Evolutionary conservation across 2,113 vertebrate species (phyloP), one percentile per base, ranked within the genome.

Genomic region (Collichthys lucidus): DNA sequence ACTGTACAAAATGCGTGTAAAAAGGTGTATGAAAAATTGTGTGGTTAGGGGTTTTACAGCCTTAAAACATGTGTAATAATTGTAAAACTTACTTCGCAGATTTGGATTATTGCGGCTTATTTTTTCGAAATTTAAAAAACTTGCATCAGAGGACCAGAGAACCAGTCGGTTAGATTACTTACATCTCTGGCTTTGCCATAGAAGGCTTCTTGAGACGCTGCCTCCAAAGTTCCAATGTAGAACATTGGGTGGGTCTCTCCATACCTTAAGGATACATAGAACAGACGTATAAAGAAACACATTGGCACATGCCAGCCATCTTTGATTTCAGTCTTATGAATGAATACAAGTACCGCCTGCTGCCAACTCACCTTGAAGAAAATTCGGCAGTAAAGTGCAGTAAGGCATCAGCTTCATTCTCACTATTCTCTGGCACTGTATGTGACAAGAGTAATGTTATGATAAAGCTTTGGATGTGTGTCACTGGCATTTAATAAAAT

Each of bases 141-240:
- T 11, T 4, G 46, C 68, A 46, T 46, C 16, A 62, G 46, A 70
- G 52, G 14, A 42, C 40, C 24, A 40, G 35, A 40, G 11, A 17
- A 67, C 49, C 24, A 74, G 20, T 42, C 42, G 26, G 24, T 42
- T 12, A 77, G 47, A 14, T 63, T 74, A 98, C 98, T 98, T 95
- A 99, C 98, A 95, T 99, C 98, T 97, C 98, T 97, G 88, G 98
- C 98, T 98, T 98, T 99, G 84, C 97, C 96, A 80, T 98, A 98
- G 95, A 99, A 99, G 94, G 98, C 97, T 95, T 99, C 98, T 96
- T 99, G 98, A 95, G 98, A 99, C 87, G 98, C 97, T 94, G 97
- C 98, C 94, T 99, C 98, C 96, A 99, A 95, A 83, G 98, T 96
- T 72, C 98, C 98, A 89, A 99, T 99, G 94, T 97, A 99, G 96